A percentile compares a stretch with the other conserved stretches of the same genome.
Evolutionary conservation across 2,888 invertebrate species (phyloP).

Genomic region (Galerucella nymphaeae): DNA sequence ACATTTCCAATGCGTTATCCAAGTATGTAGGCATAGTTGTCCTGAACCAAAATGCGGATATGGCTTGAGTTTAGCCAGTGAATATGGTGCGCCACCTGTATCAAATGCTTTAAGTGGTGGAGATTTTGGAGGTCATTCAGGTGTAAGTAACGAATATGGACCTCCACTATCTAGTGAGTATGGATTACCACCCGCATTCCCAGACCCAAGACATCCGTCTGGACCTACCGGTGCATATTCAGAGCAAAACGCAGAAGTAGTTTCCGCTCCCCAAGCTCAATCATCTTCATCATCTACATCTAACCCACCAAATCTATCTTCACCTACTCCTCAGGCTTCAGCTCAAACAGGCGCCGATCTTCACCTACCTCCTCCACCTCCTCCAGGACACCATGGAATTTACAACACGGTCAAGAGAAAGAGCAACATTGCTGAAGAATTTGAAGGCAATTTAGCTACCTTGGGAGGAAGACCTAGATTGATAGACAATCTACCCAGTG

Average conservation of each 20-base stretch:
- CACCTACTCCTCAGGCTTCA: conserved; percentile 69
- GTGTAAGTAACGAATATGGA: conserved; percentile 74
- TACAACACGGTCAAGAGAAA: conserved; percentile 89
- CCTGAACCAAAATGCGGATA: conserved; percentile 90
- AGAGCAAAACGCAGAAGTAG: conserved; percentile 82
- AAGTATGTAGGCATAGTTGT: conserved; percentile 93
- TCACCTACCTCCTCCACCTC: conserved; percentile 85
- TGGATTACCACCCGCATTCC: conserved; percentile 80
- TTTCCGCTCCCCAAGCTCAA: conserved; percentile 86
- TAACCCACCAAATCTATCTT: conserved; percentile 70
- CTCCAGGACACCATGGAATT: conserved; percentile 81
- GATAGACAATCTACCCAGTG: conserved; percentile 84
- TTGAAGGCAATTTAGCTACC: conserved; percentile 82
- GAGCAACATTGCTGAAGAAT: conserved; percentile 75
- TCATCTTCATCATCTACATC: conserved; percentile 76
- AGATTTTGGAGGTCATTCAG: conserved; percentile 64
- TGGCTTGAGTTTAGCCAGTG: conserved; percentile 70
- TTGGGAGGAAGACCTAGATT: conserved; percentile 89
- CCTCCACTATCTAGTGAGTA: conserved; percentile 76
- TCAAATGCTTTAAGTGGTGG: conserved; percentile 60
- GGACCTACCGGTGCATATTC: conserved; percentile 83
- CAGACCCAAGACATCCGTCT: conserved; percentile 88
- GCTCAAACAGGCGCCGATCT: conserved; percentile 74
- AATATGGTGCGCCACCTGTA: conserved; percentile 74
- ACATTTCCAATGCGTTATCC: conserved; percentile 96